phyloP scores from a whole-genome alignment of 2,797 vertebrate species.

The Thunnus albacares region DNA sequence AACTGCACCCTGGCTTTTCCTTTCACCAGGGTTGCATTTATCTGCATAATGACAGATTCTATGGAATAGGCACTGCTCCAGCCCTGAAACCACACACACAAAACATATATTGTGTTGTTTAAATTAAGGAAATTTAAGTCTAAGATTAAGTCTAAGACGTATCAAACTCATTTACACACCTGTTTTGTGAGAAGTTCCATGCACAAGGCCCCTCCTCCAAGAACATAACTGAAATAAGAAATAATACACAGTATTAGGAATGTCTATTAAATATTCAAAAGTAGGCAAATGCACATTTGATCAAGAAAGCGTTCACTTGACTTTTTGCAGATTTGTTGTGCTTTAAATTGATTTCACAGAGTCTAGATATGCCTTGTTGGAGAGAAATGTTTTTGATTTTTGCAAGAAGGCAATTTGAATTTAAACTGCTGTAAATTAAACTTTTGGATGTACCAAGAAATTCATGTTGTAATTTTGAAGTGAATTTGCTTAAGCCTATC shows the following conservation, averaged over 20 bases:
- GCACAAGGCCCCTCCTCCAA: slow-evolving; percentile 97
- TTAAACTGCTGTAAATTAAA: background rate
- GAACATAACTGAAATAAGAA: slow-evolving; percentile 90
- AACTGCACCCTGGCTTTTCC: slow-evolving; percentile 99
- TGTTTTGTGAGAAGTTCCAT: slow-evolving; percentile 99
- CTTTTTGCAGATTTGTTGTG: slow-evolving; percentile 20
- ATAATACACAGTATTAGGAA: background rate
- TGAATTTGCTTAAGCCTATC: background rate
- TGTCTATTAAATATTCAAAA: background rate
- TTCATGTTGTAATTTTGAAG: background rate
- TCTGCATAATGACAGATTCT: slow-evolving; percentile 99
- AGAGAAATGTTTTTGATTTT: background rate
- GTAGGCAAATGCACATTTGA: background rate
- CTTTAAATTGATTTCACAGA: slow-evolving; percentile 12
- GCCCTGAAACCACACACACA: slow-evolving; percentile 84
- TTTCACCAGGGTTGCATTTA: slow-evolving; percentile 98
- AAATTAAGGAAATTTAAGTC: background rate
- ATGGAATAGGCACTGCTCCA: slow-evolving; percentile 99
- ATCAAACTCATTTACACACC: slow-evolving; percentile 78
- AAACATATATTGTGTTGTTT: background rate
- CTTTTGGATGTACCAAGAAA: background rate
- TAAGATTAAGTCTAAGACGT: too few relatives aligned
- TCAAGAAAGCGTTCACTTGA: slow-evolving; percentile 27
- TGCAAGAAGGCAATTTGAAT: background rate
- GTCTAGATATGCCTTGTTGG: background rate